Percentiles rank a stretch among this genome's conserved stretches.
Evolutionary conservation across 2,113 vertebrate genomes (phyloP).

Genomic region (Saccopteryx bilineata): DNA sequence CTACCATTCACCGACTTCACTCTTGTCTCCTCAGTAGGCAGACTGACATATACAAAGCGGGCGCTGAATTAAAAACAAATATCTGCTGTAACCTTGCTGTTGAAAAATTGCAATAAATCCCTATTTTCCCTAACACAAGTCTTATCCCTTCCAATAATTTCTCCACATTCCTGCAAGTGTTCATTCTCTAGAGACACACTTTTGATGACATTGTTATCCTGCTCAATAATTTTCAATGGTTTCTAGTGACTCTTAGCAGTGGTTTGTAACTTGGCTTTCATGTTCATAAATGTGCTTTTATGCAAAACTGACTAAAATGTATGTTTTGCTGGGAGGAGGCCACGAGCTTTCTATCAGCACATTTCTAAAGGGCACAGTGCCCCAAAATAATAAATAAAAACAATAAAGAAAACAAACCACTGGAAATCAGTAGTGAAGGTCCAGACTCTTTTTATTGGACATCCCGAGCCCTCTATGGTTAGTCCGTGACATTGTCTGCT

Average conservation of each 20-base stretch:
- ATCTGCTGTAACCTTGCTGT: background rate
- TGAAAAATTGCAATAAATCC: background rate
- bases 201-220: background rate
- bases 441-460: background rate
- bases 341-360: conserved; percentile 30
- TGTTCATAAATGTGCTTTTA: background rate
- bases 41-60: background rate
- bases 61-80: conserved; percentile 43
- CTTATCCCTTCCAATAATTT: background rate
- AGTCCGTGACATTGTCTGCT: background rate
- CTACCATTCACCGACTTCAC: background rate
- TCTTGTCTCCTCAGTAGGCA: background rate
- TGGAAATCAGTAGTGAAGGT: background rate
- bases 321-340: background rate
- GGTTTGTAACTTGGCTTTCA: background rate
- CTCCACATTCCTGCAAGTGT: background rate
- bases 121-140: background rate
- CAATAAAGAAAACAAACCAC: background rate
- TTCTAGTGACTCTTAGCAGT: background rate
- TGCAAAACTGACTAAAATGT: background rate
- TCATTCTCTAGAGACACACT: background rate
- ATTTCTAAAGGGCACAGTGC: background rate
- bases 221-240: background rate
- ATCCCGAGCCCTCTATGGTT: background rate
- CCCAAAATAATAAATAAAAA: background rate